Evolutionary conservation across 2,113 vertebrate genomes (phyloP), one percentile per base, ranked within the genome.

Genomic region (Myanophis thanlyinensis): DNA sequence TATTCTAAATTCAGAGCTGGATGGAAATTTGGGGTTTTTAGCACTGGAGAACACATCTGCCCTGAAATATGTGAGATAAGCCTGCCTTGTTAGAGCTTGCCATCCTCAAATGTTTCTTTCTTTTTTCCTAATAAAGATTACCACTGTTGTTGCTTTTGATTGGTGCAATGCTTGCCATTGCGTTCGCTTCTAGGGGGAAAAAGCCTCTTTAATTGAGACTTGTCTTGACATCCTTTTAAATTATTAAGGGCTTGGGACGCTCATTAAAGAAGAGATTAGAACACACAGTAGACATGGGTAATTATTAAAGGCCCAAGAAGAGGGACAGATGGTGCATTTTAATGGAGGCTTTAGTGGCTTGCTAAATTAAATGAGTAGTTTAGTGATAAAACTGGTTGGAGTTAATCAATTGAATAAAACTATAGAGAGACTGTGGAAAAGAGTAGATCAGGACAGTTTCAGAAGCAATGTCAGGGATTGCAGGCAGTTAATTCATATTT

Each of bases 261-360:
- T 96, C 59, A 95, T 96, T 97, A 97, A 96, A 89, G 93, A 96
- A 95, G 86, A 96, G 90, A 96, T 97, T 96, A 97, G 95, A 97
- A 96, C 94, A 96, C 90, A 91, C 90, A 93, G 93, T 93, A 97
- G 94, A 90, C 56, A 48, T 0, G 7, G 89, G 87, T 93, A 97
- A 96, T 97, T 96, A 96, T 95, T 97, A 96, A 96, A 97, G 91
- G 30, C 59, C 88, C 51, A 94, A 93, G 92, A 97, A 97, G n/a
- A 54, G 88, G 25, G 87, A 96, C 89, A 94, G 18, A 93, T 62
- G 93, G 94, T 97, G 62, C 85, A 93, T 97, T 97, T 96, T 95
- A 97, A 94, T 92, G 80, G 91, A 96, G 86, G 46, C 12, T 96
- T 97, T 96, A 96, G 93, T 94, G 94, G 94, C 95, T 95, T 97